These are phyloP conservation scores for Agrochola macilenta DNA, from an alignment of 2,888 invertebrate species.

Conservation along the genomic window DNA sequence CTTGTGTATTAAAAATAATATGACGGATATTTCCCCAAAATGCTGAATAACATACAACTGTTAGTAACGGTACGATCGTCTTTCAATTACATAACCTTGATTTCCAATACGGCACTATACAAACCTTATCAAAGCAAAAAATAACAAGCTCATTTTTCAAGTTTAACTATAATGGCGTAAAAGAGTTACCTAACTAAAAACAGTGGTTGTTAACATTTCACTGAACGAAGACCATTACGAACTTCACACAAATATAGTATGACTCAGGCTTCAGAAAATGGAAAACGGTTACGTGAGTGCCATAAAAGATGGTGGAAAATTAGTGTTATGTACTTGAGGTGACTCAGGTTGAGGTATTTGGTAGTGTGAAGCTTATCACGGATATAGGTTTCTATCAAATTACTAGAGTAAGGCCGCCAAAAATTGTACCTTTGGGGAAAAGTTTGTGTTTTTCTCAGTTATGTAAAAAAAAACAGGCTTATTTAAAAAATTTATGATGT, in stretches of 20 bases:
- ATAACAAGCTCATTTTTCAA: slow-evolving; percentile 37
- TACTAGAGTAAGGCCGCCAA: no score
- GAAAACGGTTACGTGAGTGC: slow-evolving; percentile 42
- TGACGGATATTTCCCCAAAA: neutral
- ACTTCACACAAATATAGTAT: slow-evolving; percentile 33
- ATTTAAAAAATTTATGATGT: no score
- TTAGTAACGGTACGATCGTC: neutral
- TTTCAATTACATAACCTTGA: slow-evolving; percentile 40
- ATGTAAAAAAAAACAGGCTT: no score
- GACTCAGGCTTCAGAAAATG: slow-evolving; percentile 59
- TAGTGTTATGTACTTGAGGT: slow-evolving; percentile 26
- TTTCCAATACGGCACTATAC: slow-evolving; percentile 20
- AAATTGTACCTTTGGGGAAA: no score
- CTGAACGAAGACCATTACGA: slow-evolving; percentile 29
- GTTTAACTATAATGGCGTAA: slow-evolving; percentile 41
- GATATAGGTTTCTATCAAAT: slow-evolving; percentile 28
- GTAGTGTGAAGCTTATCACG: slow-evolving; percentile 28
- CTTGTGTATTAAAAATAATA: neutral
- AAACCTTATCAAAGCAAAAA: slow-evolving; percentile 34
- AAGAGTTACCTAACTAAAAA: slow-evolving; percentile 46
- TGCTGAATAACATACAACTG: neutral
- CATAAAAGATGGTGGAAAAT: slow-evolving; percentile 49
- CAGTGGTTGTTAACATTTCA: slow-evolving; percentile 38
- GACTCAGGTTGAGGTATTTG: slow-evolving; percentile 44
- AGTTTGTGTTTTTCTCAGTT: no score